Conservation (phyloP, 2,888 invertebrate genomes). For the Perizoma affinitatum region DNA sequence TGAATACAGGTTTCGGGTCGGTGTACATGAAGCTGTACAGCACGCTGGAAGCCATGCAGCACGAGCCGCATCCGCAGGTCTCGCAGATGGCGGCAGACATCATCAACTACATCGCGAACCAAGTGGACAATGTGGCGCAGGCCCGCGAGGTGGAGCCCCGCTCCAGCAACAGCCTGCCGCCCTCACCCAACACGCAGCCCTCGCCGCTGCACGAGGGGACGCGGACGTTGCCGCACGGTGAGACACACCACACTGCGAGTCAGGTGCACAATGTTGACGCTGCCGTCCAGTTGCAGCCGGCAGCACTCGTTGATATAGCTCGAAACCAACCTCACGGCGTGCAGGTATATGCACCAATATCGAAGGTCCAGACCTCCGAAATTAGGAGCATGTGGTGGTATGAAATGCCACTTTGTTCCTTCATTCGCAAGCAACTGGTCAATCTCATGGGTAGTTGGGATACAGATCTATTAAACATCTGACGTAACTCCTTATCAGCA, state of each 20-base stretch:
- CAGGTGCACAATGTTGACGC: too few species aligned
- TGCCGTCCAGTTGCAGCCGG: too few species aligned
- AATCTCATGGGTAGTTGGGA: too few species aligned
- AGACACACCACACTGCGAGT: neutral
- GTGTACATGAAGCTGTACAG: slow-evolving; percentile 96
- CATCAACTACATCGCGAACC: slow-evolving; percentile 90
- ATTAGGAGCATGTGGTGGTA: too few species aligned
- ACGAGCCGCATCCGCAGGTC: slow-evolving; percentile 95
- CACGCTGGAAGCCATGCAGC: slow-evolving; percentile 89
- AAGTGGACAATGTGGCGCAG: slow-evolving; percentile 70
- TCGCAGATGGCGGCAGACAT: slow-evolving; percentile 90
- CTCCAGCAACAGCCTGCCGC: slow-evolving; percentile 82
- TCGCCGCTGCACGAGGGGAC: slow-evolving; percentile 59
- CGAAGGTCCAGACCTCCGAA: too few species aligned
- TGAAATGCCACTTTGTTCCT: neutral
- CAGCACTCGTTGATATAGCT: too few species aligned
- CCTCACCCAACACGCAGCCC: slow-evolving; percentile 83
- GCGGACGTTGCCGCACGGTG: slow-evolving; percentile 54
- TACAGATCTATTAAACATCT: too few species aligned
- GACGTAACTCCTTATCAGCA: too few species aligned
- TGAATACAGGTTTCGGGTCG: slow-evolving; percentile 84
- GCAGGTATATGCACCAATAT: too few species aligned
- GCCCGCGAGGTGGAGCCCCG: slow-evolving; percentile 41
- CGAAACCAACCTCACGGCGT: too few species aligned
- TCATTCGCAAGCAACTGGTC: too few species aligned